phyloP scores from a whole-genome alignment of 2,888 invertebrate genomes.

The Steinernema carpocapsae region DNA sequence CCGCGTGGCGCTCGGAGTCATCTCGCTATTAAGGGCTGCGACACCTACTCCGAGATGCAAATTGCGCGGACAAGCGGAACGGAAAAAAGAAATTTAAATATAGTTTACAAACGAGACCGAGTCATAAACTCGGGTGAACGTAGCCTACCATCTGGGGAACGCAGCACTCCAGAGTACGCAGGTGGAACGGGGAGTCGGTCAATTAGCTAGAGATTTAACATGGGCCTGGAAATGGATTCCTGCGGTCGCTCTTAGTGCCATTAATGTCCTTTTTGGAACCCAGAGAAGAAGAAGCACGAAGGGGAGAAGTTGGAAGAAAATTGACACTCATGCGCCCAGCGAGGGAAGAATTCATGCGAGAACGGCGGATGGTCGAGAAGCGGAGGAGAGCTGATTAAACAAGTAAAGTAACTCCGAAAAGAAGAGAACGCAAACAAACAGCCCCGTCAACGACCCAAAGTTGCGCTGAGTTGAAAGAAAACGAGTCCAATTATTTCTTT shows the following conservation, averaged over 20 bases:
- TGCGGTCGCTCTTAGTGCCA: no score
- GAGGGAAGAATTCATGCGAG: neutral
- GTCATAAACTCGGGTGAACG: neutral
- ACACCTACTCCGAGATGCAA: constrained; percentile 8
- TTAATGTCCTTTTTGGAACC: no score
- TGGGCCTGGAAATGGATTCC: no score
- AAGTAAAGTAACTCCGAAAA: constrained; percentile 6
- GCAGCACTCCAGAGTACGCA: neutral
- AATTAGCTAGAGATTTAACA: neutral
- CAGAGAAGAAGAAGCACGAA: no score
- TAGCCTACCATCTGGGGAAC: neutral
- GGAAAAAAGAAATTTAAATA: constrained; percentile 9
- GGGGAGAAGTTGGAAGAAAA: constrained; percentile 18
- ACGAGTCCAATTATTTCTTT: constrained; percentile 32
- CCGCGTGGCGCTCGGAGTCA: neutral
- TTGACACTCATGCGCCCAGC: constrained; percentile 16
- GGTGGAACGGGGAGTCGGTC: neutral
- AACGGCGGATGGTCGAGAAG: neutral
- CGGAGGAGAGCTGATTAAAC: constrained; percentile 16
- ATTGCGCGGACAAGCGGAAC: neutral
- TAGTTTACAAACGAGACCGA: neutral
- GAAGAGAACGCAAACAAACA: constrained; percentile 19
- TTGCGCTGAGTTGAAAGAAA: constrained; percentile 1
- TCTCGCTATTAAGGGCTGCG: neutral
- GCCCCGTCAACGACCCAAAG: constrained; percentile 6